These are phyloP conservation scores for Aldabrachelys gigantea DNA, from an alignment of 2,113 vertebrate genomes.

Conservation along the genomic window DNA sequence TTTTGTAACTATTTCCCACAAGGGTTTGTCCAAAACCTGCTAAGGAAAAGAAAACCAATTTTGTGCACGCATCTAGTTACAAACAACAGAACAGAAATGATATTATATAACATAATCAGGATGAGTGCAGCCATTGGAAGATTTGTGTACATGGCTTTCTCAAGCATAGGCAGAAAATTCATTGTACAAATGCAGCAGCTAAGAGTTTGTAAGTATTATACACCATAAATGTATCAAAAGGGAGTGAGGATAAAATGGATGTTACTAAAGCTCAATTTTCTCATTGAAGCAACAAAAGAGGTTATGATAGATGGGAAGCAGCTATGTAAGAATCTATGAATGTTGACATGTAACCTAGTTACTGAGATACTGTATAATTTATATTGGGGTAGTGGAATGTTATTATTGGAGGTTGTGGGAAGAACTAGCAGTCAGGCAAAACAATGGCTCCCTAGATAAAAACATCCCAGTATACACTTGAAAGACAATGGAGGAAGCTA, in stretches of 20 bases:
- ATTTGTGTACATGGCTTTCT: neutral
- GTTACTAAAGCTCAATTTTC: neutral
- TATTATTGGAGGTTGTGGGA: neutral
- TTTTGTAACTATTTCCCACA: constrained; percentile 19
- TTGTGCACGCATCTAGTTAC: neutral
- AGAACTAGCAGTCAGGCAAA: constrained; percentile 8
- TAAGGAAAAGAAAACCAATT: neutral
- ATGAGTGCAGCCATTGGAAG: neutral
- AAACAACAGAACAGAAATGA: neutral
- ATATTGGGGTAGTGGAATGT: neutral
- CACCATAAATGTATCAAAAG: neutral
- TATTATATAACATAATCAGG: neutral
- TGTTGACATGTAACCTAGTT: constrained; percentile 30
- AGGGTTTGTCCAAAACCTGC: constrained; percentile 17
- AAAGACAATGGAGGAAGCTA: neutral
- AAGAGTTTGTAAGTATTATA: neutral
- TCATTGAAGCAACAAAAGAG: neutral
- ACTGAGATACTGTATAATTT: constrained; percentile 1
- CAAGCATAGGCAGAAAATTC: neutral
- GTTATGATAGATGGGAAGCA: neutral
- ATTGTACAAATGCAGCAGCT: neutral
- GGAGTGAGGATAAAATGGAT: neutral
- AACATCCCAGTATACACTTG: neutral
- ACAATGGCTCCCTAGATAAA: neutral
- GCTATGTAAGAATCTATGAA: neutral